A percentile compares a stretch with the other conserved stretches of the same genome.
Conservation (phyloP, 2,797 vertebrate species). For the Sternotherus odoratus region DNA sequence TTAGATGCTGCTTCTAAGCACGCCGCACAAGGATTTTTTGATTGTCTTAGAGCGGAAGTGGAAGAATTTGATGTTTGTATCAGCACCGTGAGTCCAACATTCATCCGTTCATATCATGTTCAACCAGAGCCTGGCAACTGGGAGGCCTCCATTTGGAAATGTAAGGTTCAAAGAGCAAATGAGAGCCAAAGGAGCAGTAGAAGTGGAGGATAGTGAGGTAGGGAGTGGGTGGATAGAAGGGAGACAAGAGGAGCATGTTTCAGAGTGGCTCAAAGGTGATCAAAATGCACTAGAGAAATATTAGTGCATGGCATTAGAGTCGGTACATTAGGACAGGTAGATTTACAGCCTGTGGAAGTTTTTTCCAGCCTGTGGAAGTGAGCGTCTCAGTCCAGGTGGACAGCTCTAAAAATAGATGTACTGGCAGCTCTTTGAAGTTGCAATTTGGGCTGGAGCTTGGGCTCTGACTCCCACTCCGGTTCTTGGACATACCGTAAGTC, state of each 20-base stretch:
- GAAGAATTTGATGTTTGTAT: constrained; percentile 92
- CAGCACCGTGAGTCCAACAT: constrained; percentile 94
- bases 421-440: not conserved
- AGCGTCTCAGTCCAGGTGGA: not conserved
- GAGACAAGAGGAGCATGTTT: not conserved
- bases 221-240: no score
- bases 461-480: not conserved
- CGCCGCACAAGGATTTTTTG: constrained; percentile 93
- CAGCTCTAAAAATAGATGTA: not conserved
- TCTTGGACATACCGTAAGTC: not conserved
- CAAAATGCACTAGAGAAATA: not conserved
- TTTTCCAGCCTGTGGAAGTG: not conserved
- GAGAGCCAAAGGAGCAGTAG: fast-evolving
- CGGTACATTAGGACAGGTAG: not conserved
- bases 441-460: not conserved
- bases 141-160: constrained; percentile 85
- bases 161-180: constrained; percentile 78
- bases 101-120: constrained; percentile 83
- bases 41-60: constrained; percentile 94
- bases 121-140: constrained; percentile 77
- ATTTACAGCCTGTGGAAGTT: not conserved
- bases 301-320: not conserved
- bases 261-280: not conserved
- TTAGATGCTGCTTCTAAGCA: constrained; percentile 95
- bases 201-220: not conserved